Evolutionary conservation across 92 coral and sea anemone species (phyloP), one percentile per base, ranked within the genome.

Genomic region (Zoanthus sansibaricus): DNA sequence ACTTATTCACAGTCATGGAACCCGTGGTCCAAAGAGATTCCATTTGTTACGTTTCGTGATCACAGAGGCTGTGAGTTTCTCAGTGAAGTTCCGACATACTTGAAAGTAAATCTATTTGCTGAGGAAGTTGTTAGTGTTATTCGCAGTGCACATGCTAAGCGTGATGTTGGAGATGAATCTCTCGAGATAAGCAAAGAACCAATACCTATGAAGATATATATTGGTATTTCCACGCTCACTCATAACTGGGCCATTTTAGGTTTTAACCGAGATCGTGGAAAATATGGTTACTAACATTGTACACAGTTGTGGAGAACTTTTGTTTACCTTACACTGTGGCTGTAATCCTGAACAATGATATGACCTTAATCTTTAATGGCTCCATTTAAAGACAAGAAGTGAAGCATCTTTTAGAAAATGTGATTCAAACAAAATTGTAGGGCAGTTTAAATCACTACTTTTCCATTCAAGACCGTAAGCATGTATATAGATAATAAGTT

Each of bases 11-110:
- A 97, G 88, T 95, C 89, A 88, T 97, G 99, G 99, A 97, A 97
- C 82, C 99, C 99, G 30, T 97, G 99, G 99, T 95, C 98, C 86
- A 91, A 80, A 83, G 89, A 79, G 32, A 90, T 97, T 31, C 99
- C 99, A 13, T 92, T 79, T 75, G 90, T 97, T 32, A 97, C 99
- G 31, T 91, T 97, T 31, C 89, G 92, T 17, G 86, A 93, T 92
- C 98, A 94, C 88, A 87, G 82, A 78, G 98, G 96, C 4, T 78
- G 86, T 25, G 91, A 87, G 15, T 85, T 93, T 56, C 33, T 89
- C 37, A 84, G 83, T 18, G 78, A 86, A 14, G 83, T 94, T 11
- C 94, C 96, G 3, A 88, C 83, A 5, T 94, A 90, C 90, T 79
- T 93, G 96, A 90, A 87, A 78, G 89, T 94, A 17, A 92, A 94